Evolutionary conservation across 2,797 vertebrate species (phyloP), one percentile per base, ranked within the genome.

Genomic region (Rhabdophis nuchalis): DNA sequence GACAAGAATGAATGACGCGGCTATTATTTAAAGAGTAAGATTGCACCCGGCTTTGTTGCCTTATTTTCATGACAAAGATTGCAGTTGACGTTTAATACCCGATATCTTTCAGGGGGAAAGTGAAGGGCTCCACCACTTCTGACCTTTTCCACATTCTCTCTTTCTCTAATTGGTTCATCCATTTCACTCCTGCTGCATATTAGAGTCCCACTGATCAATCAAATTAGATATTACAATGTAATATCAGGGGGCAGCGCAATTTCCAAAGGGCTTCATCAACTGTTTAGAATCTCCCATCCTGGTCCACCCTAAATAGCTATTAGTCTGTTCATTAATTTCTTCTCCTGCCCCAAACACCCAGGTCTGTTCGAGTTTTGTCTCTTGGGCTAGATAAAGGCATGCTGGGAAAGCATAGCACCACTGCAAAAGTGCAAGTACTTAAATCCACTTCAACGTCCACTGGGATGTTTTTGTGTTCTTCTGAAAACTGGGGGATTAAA

Each of bases 61-160:
- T 94, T 92, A 94, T 96, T 97, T 96, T 95, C 91, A 91, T 95
- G 93, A 95, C 94, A 96, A 96, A 96, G 93, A 96, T 94, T 96
- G 86, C 87, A 94, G 90, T 93, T 95, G 96, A 95, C 93, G 94
- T 96, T 94, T 96, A 95, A 96, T 95, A 95, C 77, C 54, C 77
- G 91, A 58, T 54, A 86, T 93, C 87, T 94, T 95, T 94, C 93
- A 93, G 92, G 92, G 95, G 96, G 93, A 96, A 23, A 94, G 91
- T 93, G 87, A 95, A 93, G 52, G 90, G 54, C 90, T 92, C 93
- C 86, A 93, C 60, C 41, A 93, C 92, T 64, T 94, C 94, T 96
- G 95, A 95, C 92, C 94, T 96, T 96, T 95, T 88, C 85, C 93
- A 72, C 13, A 94, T 92, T 96, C 94, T 92, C 91, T 87, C 94